Evolutionary conservation across 2,113 vertebrate genomes (phyloP).

Genomic region (Dolichotis patagonum): DNA sequence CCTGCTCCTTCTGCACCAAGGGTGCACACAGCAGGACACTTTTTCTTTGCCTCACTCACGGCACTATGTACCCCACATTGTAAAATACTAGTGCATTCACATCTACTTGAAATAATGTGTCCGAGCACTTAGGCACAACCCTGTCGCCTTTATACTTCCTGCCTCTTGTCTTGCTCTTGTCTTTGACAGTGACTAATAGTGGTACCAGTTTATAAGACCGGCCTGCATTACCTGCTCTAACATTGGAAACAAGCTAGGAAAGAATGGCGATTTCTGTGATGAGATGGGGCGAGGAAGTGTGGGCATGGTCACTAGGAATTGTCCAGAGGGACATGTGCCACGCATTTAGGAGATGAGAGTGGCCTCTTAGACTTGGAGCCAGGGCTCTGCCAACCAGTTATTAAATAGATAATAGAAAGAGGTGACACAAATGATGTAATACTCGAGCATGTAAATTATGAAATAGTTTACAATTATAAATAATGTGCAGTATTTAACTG

Average conservation of each 20-base stretch:
- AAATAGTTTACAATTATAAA: background rate
- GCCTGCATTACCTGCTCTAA: background rate
- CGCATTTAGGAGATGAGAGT: background rate
- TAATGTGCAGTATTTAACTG: background rate
- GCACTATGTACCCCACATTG: background rate
- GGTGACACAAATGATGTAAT: background rate
- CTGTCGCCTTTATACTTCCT: rapidly evolving
- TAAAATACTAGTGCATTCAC: no score
- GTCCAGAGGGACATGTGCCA: rapidly evolving
- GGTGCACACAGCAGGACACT: rapidly evolving
- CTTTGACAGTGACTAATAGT: background rate
- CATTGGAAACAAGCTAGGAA: background rate
- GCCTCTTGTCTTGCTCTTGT: background rate
- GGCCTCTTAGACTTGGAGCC: background rate
- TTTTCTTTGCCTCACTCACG: background rate
- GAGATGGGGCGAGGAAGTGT: background rate
- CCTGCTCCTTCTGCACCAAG: background rate
- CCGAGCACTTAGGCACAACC: rapidly evolving
- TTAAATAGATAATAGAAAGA: background rate
- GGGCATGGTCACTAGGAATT: rapidly evolving
- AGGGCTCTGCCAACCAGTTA: background rate
- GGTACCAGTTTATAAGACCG: background rate
- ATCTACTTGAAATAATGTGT: rapidly evolving
- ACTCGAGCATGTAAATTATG: background rate
- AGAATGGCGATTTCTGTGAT: background rate